Evolutionary conservation across 1,140 invertebrate species (phyloP), one percentile per base, ranked within the genome.

Genomic region (Bemisia tabaci): DNA sequence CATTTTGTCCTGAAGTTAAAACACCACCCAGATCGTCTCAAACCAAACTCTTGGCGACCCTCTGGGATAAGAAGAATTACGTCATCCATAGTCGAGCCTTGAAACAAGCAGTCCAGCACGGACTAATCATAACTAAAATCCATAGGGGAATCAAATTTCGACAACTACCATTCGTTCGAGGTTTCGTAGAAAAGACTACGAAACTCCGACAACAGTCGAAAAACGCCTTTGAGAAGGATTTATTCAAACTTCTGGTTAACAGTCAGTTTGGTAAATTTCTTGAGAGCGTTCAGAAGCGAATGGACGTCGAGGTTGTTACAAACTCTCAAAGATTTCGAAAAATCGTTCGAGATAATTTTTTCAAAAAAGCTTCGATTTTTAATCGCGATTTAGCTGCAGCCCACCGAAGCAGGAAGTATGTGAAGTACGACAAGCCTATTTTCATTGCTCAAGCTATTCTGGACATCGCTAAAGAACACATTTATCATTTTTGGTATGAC

Each of bases 131-230:
- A 61, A 77, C 66, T 61, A 79, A 80, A 75, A 74, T 83, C 27
- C 74, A 83, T 75, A 71, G 76, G 73, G 73, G 81, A 66, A 73
- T 80, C 69, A 70, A 76, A 75, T 83, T 84, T 73, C 73, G 78
- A 39, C 80, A 84, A 78, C 74, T 72, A 59, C 26, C 69, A 67
- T 83, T 77, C 77, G 69, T 82, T 26, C 75, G 78, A 71, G 62
- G 71, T 2, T 81, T 78, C 67, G 77, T 79, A 64, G 74, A 77
- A 27, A 67, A 74, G 25, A 81, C 81, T 73, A 81, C 77, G 26
- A 22, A 74, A 2, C 62, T 74, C 24, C 69, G 78, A 72, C 72
- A 70, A 65, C 39, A 70, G 27, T 74, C 79, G 17, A 75, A 63
- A 59, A 76, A 73, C 64, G 73, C 72, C n/a, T 80, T 80, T 70